Evolutionary conservation across 2,888 invertebrate genomes (phyloP).

Genomic region (Gortyna flavago): DNA sequence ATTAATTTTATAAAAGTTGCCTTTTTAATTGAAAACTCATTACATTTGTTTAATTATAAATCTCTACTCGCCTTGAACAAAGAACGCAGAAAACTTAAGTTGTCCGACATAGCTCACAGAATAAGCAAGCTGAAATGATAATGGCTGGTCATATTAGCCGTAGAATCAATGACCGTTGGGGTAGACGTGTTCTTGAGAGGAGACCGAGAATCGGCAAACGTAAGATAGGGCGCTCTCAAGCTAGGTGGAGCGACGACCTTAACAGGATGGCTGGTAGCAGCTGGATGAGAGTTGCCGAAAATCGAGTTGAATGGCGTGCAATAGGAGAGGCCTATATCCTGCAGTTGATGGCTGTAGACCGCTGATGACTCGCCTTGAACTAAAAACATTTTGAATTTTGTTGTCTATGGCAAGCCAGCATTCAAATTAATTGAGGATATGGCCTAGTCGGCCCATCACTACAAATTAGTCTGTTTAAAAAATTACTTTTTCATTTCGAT

Average conservation of each 20-base stretch:
- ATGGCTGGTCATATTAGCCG: neutral
- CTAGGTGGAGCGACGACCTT: neutral
- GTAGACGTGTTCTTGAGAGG: neutral
- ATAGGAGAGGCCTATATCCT: neutral
- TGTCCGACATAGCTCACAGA: no score
- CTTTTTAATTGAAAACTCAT: neutral
- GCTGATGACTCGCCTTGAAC: neutral
- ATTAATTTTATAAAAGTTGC: neutral
- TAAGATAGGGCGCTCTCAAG: neutral
- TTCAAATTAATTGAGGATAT: neutral
- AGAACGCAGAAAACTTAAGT: no score
- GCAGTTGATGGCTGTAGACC: no score
- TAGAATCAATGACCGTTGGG: neutral
- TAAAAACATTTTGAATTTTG: neutral
- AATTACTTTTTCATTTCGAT: neutral
- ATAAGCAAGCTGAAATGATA: no score
- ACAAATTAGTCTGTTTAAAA: neutral
- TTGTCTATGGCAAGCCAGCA: neutral
- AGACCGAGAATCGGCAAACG: neutral
- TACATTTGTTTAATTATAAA: neutral
- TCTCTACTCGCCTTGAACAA: no score
- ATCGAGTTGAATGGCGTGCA: neutral
- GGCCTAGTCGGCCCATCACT: no score
- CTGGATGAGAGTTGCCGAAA: neutral
- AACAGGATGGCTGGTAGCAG: neutral